Base-by-base conservation (phyloP, 1,140 invertebrate genomes). In the Heliconius congener region DNA sequence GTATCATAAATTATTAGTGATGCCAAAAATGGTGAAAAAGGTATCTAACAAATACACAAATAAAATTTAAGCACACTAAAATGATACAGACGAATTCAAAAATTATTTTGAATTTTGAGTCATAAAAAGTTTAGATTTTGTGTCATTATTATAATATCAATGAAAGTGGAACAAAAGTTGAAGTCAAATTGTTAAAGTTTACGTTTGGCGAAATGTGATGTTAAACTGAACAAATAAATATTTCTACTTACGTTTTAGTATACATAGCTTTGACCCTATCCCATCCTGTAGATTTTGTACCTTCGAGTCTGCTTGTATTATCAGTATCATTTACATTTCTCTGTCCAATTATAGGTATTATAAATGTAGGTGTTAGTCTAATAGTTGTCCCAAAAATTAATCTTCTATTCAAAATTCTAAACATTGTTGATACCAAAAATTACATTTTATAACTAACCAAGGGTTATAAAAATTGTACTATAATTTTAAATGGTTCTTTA, bases 221-320 rank as follows among this genome's bases (percentile, higher is more conserved):
- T 16, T 19, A 52, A 18, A 52, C 18, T 19, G 18, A 66, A 30
- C 27, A 30, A 30, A 66, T 57, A 66, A 27, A 66, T 30, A 23
- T 60, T 60, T 60, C 27, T 16, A 88, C 93, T 89, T 91, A 95
- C 95, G 94, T 92, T 39, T 83, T 87, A 19, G 82, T 81, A 79
- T 94, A 95, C 94, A 95, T 94, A 76, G 87, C 86, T 78, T 93
- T 95, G 0, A 95, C 81, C 74, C 95, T 90, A 16, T 95, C 95
- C 78, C 85, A 83, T 30, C 95, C 95, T 13, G 91, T 95, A 79
- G 93, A 86, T 11, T 82, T 73, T 18, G 11, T 50, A 60, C 30
- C 23, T 71, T 55, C 13, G 11, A 1, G 13, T 66, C 60, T 66
- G 9, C 3, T 66, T 66, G 5, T 30, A 23, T 80, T 23, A 85